Evolutionary conservation across 2,888 invertebrate species (phyloP).

Genomic region (Antheraea yamamai): DNA sequence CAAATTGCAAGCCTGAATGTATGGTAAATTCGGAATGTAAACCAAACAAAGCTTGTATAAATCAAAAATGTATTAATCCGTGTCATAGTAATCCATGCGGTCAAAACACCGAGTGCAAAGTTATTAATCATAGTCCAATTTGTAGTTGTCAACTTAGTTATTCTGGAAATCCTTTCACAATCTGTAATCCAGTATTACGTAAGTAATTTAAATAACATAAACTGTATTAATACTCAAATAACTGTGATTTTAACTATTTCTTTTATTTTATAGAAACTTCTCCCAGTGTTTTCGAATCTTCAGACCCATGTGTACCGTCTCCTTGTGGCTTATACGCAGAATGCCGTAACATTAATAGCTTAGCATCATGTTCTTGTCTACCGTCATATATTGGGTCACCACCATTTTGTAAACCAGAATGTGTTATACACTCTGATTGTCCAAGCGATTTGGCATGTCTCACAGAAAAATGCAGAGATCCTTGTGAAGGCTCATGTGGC

Average conservation of each 20-base stretch:
- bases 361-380: constrained; percentile 87
- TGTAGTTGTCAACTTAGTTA: constrained; percentile 86
- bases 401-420: constrained; percentile 85
- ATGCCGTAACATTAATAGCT: constrained; percentile 86
- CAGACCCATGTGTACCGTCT: constrained; percentile 87
- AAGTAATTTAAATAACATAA: constrained; percentile 47
- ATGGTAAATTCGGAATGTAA: constrained; percentile 85
- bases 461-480: constrained; percentile 86
- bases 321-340: constrained; percentile 88
- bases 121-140: constrained; percentile 87
- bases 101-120: constrained; percentile 85
- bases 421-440: constrained; percentile 85
- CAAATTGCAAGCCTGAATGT: constrained; percentile 85
- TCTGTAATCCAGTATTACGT: constrained; percentile 82
- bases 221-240: background rate
- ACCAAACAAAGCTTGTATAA: constrained; percentile 84
- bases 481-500: constrained; percentile 87
- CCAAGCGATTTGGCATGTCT: constrained; percentile 84
- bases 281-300: constrained; percentile 59
- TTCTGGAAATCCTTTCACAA: constrained; percentile 86
- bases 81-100: constrained; percentile 86
- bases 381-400: constrained; percentile 85
- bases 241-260: background rate
- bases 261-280: constrained; percentile 51
- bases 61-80: constrained; percentile 86